Evolutionary conservation across 2,797 vertebrate species (phyloP).

Genomic region (Sebastolobus alascanus): DNA sequence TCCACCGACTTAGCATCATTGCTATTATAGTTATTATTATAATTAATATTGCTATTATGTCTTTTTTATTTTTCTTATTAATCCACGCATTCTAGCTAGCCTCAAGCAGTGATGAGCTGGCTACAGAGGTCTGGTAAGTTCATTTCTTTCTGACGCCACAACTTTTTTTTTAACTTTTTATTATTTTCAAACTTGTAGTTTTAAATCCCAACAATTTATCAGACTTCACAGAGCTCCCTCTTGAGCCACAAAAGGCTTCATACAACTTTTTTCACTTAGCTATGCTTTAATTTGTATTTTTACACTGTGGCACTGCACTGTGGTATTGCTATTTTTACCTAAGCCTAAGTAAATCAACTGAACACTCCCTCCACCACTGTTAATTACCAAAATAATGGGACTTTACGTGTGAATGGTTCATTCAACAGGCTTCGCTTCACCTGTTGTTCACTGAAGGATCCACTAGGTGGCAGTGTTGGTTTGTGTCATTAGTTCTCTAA

Average conservation of each 20-base stretch:
- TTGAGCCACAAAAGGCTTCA: not conserved
- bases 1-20: not conserved
- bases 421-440: not conserved
- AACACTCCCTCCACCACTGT: not conserved
- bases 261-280: not conserved
- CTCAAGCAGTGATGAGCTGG: not conserved
- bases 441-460: slow-evolving; percentile 4
- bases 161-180: too few relatives aligned
- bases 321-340: not conserved
- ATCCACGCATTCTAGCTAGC: not conserved
- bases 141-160: too few relatives aligned
- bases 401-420: not conserved
- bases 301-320: not conserved
- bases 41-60: too few relatives aligned
- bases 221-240: not conserved
- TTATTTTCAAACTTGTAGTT: not conserved
- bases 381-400: not conserved
- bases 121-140: not conserved
- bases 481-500: not conserved
- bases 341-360: not conserved
- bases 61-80: too few relatives aligned
- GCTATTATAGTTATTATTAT: not conserved
- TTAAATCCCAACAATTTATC: not conserved
- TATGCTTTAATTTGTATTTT: not conserved
- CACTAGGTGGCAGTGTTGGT: slow-evolving; percentile 66